Evolutionary conservation across 2,113 vertebrate genomes (phyloP), one percentile per base, ranked within the genome.

Genomic region (Leucoraja erinaceus): DNA sequence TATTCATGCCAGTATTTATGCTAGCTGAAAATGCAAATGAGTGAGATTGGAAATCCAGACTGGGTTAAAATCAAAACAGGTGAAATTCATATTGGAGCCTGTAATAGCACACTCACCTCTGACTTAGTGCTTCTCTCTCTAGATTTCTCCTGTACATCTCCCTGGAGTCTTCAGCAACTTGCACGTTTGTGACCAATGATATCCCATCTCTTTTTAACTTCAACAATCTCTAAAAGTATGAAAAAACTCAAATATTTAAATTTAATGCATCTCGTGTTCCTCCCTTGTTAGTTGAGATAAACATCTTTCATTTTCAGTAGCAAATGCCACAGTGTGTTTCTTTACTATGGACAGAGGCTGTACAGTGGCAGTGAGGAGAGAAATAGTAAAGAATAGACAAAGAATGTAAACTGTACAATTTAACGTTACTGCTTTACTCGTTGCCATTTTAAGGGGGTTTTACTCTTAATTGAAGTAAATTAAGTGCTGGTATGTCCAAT

Each of bases 181-280:
- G 96, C 94, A 98, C 95, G 93, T 98, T 96, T 61, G 96, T 98
- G 93, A 98, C 95, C 86, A 97, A 77, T 77, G 96, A 95, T 0
- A 93, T 95, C 90, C 97, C 96, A 56, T 97, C 96, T 10, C 94
- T 95, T 93, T 96, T 94, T 88, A 99, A 94, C 63, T 96, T 96
- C 78, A 94, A 90, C 86, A 98, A 93, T 79, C 94, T 96, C 96
- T 97, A 95, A 22, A 93, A 92, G 33, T 61, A 92, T 11, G 79
- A 93, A 75, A 16, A 66, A 88, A 33, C 4, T 1, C 12, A 31
- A 28, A 66, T 7, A n/a, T 28, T 84, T 54, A 4, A 84, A 84
- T n/a, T 16, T 88, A 63, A 16, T 56, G 79, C 54, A 25, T 54
- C 54, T 11, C 54, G 56, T 28, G n/a, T 25, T 25, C 22, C 2